Base-by-base conservation (phyloP, 2,113 vertebrate species). In the Callocephalon fimbriatum region DNA sequence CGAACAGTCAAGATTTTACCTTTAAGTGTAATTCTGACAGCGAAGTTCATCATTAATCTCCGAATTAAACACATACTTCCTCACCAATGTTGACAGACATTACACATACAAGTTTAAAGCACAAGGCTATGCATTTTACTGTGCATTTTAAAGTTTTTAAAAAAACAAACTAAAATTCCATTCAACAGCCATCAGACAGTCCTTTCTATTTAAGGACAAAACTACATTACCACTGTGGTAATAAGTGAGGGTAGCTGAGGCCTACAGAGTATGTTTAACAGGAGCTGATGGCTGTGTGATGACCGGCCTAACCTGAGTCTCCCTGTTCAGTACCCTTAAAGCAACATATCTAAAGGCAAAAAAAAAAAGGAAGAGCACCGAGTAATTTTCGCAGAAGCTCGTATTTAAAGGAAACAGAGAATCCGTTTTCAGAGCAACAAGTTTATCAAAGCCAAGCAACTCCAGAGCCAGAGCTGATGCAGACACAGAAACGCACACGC, bases 371-470 rank as follows among this genome's bases (percentile, higher is more conserved):
- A 65, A 47, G 18, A 29, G 9, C 8, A 48, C 12, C 3, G 61
- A 42, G 37, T 23, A 6, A 9, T 53, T 78, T 74, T 18, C 29
- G 29, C 3, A 48, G 18, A 58, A 78, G 31, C 45, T 79, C 26
- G 0, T 38, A 47, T 82, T 22, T 48, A 26, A n/a, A 62, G 54
- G 61, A 85, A 88, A 44, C 14, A 16, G 35, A 42, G 67, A 80
- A 79, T 19, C 16, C 21, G 56, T 25, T 56, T 74, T 82, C 32
- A 68, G 47, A 93, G 94, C 95, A 97, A 93, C 93, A 96, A 96
- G 91, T 54, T 51, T 27, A 56, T 16, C 17, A 53, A 53, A 91
- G 72, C 81, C 78, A 32, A 38, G 73, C 75, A 90, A 74, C 87
- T 90, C 83, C 45, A 12, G 68, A 67, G 31, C 32, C 54, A 27